Conservation (phyloP, 1,140 invertebrate species). For the Ruditapes philippinarum region DNA sequence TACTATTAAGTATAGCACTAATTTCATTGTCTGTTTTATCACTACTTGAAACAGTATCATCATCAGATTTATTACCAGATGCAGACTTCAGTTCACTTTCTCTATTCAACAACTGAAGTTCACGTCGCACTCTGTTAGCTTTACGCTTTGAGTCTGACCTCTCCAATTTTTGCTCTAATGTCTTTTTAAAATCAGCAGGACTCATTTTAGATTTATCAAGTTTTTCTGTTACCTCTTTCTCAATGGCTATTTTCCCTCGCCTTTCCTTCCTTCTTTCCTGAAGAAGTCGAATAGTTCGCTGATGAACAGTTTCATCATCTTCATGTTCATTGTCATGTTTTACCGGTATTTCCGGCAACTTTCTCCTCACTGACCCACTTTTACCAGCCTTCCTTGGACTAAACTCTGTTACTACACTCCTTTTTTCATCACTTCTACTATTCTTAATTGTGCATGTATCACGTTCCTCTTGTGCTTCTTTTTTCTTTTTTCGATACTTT, state of each 20-base stretch:
- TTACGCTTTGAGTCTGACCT: slow-evolving; percentile 60
- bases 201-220: slow-evolving; percentile 51
- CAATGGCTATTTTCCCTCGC: neutral
- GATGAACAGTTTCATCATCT: slow-evolving; percentile 61
- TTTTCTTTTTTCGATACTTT: slow-evolving; percentile 46
- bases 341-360: slow-evolving; percentile 44
- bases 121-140: slow-evolving; percentile 41
- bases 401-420: neutral
- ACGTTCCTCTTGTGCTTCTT: neutral
- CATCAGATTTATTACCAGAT: neutral
- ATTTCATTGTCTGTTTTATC: slow-evolving; percentile 30
- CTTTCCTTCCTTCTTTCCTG: slow-evolving; percentile 51
- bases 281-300: slow-evolving; percentile 53
- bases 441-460: neutral
- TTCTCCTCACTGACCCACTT: slow-evolving; percentile 32
- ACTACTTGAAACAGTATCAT: neutral
- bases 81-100: slow-evolving; percentile 42
- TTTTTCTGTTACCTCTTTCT: neutral
- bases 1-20: neutral
- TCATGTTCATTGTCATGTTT: slow-evolving; percentile 50
- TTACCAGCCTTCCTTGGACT: slow-evolving; percentile 41
- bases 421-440: neutral
- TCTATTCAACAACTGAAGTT: slow-evolving; percentile 50
- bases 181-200: slow-evolving; percentile 53
- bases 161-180: slow-evolving; percentile 47